Evolutionary conservation across 2,113 vertebrate genomes (phyloP), one percentile per base, ranked within the genome.

Genomic region (Entelurus aequoreus): DNA sequence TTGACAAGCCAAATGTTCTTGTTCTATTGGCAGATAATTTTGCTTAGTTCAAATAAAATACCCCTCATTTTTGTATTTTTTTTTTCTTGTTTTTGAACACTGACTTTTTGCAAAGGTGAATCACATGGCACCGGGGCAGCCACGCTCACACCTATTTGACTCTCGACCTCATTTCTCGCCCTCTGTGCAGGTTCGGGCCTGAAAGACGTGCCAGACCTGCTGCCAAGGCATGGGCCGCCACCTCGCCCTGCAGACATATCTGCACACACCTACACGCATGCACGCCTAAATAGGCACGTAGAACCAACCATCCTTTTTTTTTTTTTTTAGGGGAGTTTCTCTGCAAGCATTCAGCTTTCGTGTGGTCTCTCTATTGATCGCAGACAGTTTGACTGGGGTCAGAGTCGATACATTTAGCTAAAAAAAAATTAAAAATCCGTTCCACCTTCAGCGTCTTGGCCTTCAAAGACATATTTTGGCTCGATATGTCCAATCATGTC

Each of bases 201-300:
- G 91, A 90, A 84, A 90, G 80, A 88, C 86, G 85, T 91, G 87
- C 89, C 89, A 89, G 88, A 89, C 88, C 85, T 89, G 87, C 87
- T 90, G 86, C 87, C 89, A 90, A 88, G 81, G 80, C 72, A 65
- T 74, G 62, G 58, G 85, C 79, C 89, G 88, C 88, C 88, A 83
- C 90, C 89, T 90, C 89, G 87, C 86, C 90, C 90, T 90, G 84
- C 87, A 88, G 88, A 84, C 88, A 90, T 89, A 84, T 83, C 85
- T 86, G 81, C 48, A 66, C 62, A 56, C 21, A 56, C 63, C 28
- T 28, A 50, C 52, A 13, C 56, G 19, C 53, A 47, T 63, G 61
- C 54, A 61, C 42, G 50, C 51, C 37, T 16, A 59, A 19, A 38
- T 65, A 48, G 48, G 61, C 66, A 65, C 54, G 28, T 16, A 53